Evolutionary conservation across 2,888 invertebrate species (phyloP).

Genomic region (Sphecodes monilicornis): DNA sequence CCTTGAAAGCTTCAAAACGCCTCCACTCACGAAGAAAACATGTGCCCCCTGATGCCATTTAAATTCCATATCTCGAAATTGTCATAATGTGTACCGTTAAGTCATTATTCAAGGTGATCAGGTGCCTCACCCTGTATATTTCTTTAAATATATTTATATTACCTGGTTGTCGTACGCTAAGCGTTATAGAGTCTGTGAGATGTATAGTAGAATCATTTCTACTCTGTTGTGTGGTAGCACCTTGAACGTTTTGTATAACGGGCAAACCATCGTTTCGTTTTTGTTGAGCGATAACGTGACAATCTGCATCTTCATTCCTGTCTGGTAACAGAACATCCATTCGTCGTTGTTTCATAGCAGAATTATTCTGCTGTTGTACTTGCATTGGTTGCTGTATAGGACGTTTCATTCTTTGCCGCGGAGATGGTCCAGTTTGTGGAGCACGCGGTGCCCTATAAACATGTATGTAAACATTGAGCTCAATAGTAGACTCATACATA

Average conservation of each 20-base stretch:
- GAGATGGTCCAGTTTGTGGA: constrained; percentile 75
- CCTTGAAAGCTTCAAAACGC: no score
- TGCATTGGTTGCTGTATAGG: constrained; percentile 75
- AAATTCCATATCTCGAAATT: no score
- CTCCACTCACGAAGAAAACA: no score
- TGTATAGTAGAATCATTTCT: constrained; percentile 87
- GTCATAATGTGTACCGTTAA: no score
- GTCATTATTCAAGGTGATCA: no score
- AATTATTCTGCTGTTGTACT: constrained; percentile 73
- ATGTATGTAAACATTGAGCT: constrained; percentile 25
- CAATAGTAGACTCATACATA: not conserved
- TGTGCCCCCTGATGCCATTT: no score
- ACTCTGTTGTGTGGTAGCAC: constrained; percentile 80
- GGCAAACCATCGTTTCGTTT: constrained; percentile 90
- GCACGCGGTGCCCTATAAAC: constrained; percentile 75
- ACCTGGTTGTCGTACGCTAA: constrained; percentile 86
- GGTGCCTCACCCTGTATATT: no score
- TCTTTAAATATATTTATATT: constrained; percentile 29
- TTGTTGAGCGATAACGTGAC: constrained; percentile 91
- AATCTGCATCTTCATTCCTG: constrained; percentile 90
- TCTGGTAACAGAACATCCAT: constrained; percentile 89
- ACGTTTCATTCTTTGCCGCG: constrained; percentile 81
- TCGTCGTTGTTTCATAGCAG: constrained; percentile 84
- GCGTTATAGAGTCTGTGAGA: constrained; percentile 90
- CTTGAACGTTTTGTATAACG: constrained; percentile 91